A percentile compares a stretch with the other conserved stretches of the same genome.
Conservation (phyloP, 2,113 vertebrate genomes). For the Nothoprocta pentlandii region DNA sequence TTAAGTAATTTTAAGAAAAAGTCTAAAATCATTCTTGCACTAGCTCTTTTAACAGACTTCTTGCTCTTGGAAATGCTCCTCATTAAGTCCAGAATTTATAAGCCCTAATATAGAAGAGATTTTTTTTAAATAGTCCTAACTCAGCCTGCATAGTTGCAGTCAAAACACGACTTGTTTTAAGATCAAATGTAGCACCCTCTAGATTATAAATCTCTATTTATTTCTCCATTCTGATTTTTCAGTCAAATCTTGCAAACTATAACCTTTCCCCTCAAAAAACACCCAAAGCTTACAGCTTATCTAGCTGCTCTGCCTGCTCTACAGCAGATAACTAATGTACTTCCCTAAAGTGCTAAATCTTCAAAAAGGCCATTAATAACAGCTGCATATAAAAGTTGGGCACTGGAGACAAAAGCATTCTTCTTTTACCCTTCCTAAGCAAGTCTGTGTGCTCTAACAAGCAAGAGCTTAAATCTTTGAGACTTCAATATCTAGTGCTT, state of each 20-base stretch:
- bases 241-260: not conserved
- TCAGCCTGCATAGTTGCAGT: not conserved
- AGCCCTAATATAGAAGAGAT: slow-evolving; percentile 26
- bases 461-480: not conserved
- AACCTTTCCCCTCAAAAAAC: not conserved
- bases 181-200: not conserved
- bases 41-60: not conserved
- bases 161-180: not conserved
- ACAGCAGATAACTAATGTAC: not conserved
- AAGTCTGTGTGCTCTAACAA: not conserved
- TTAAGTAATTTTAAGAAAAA: not conserved
- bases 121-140: slow-evolving; percentile 39
- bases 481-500: not conserved
- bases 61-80: not conserved
- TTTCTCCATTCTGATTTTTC: too few relatives aligned
- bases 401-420: not conserved
- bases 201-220: not conserved
- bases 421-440: not conserved
- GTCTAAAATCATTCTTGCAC: not conserved
- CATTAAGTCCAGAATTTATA: slow-evolving; percentile 32
- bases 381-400: not conserved
- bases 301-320: not conserved
- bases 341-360: fast-evolving
- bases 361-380: not conserved
- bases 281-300: not conserved